Evolutionary conservation across 2,797 vertebrate species (phyloP).

Genomic region (Smutsia gigantea): DNA sequence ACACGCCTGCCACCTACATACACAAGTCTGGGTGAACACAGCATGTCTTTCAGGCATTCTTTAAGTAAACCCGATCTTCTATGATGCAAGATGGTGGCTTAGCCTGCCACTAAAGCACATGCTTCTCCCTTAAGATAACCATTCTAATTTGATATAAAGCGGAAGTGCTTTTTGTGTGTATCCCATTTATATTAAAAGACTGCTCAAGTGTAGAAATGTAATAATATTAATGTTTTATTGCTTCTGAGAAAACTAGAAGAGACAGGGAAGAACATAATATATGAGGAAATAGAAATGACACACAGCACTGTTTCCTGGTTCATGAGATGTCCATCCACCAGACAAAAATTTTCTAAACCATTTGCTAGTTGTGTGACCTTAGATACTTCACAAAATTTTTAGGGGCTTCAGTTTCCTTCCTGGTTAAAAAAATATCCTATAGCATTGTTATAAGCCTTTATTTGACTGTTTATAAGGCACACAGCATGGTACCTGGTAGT

Average conservation of each 20-base stretch:
- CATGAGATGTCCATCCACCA: not conserved
- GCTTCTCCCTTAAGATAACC: not conserved
- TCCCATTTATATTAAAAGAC: not conserved
- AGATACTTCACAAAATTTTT: not conserved
- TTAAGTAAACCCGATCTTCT: not conserved
- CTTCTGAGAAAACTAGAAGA: not conserved
- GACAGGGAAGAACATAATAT: not conserved
- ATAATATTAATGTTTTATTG: not conserved
- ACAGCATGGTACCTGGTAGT: not conserved
- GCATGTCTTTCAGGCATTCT: not conserved
- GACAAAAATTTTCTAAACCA: not conserved
- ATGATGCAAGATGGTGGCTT: not conserved
- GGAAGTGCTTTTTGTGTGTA: not conserved
- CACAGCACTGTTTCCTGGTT: not conserved
- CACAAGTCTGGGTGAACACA: not conserved
- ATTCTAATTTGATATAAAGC: not conserved
- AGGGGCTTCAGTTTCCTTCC: not conserved
- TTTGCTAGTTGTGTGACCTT: not conserved
- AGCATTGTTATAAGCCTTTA: not conserved
- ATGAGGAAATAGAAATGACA: not conserved
- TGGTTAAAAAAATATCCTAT: not conserved
- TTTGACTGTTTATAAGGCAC: not conserved
- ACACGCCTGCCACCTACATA: not conserved
- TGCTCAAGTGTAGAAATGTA: not conserved
- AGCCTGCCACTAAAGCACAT: accelerated